Evolutionary conservation across 2,797 vertebrate genomes (phyloP).

Genomic region (Sebastes wilsoni): DNA sequence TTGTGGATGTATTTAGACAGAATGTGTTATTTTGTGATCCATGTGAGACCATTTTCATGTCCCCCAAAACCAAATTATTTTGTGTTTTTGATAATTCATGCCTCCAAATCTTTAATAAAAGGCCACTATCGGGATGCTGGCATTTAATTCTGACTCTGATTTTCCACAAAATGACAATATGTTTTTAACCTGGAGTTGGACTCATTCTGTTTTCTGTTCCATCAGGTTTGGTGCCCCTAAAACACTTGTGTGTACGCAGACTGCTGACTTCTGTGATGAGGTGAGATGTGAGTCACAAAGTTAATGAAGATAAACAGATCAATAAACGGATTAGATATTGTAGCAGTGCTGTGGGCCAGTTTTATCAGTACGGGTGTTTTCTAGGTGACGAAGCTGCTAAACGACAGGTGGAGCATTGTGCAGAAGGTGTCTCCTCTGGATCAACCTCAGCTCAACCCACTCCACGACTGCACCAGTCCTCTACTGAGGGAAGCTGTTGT

Average conservation of each 20-base stretch:
- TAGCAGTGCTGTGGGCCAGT: neutral
- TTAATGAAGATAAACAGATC: neutral
- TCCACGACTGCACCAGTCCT: slow-evolving; percentile 75
- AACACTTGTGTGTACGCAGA: slow-evolving; percentile 84
- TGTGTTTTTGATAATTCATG: neutral
- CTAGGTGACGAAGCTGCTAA: slow-evolving; percentile 86
- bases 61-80: neutral
- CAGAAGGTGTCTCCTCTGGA: slow-evolving; percentile 83
- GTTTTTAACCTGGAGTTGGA: neutral
- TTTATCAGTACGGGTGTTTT: neutral
- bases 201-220: slow-evolving; percentile 12
- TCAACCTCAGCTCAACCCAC: slow-evolving; percentile 73
- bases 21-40: neutral
- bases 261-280: slow-evolving; percentile 88
- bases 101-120: neutral
- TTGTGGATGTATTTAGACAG: neutral
- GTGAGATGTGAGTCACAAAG: slow-evolving; percentile 70
- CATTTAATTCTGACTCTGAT: neutral
- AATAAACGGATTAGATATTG: neutral
- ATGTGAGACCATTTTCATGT: neutral
- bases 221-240: slow-evolving; percentile 88
- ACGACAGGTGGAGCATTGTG: slow-evolving; percentile 85
- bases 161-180: neutral
- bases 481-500: slow-evolving; percentile 84
- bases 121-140: neutral